phyloP scores from a whole-genome alignment of 2,113 vertebrate species.

The Diadophis punctatus region DNA sequence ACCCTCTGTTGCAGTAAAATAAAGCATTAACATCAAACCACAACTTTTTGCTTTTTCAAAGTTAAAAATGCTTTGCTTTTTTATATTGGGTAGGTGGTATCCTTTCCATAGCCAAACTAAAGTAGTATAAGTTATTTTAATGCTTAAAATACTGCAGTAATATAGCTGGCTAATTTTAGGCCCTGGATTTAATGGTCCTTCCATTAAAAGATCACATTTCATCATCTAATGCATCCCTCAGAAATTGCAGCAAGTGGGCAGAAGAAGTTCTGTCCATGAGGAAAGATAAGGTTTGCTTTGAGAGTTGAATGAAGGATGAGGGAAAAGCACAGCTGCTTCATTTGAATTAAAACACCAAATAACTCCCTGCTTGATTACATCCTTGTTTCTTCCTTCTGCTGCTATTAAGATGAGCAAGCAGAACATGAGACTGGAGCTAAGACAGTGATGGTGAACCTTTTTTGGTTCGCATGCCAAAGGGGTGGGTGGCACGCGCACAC shows the following conservation, averaged over 20 bases:
- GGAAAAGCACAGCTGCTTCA: neutral
- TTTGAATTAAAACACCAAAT: neutral
- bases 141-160: neutral
- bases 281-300: neutral
- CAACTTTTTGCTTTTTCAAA: no score
- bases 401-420: neutral
- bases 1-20: no score
- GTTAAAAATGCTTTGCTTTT: neutral
- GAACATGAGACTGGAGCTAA: neutral
- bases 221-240: neutral
- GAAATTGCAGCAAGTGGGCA: neutral
- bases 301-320: neutral
- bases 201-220: neutral
- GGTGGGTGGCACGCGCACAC: no score
- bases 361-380: neutral
- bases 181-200: neutral
- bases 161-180: neutral
- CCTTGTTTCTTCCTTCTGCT: neutral
- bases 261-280: neutral
- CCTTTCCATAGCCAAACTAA: neutral
- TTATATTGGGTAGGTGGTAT: neutral
- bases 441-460: no score
- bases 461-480: no score
- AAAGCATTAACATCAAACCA: no score
- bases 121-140: neutral